phyloP scores from a whole-genome alignment of 2,888 invertebrate species.

The Cephus sareptanus region DNA sequence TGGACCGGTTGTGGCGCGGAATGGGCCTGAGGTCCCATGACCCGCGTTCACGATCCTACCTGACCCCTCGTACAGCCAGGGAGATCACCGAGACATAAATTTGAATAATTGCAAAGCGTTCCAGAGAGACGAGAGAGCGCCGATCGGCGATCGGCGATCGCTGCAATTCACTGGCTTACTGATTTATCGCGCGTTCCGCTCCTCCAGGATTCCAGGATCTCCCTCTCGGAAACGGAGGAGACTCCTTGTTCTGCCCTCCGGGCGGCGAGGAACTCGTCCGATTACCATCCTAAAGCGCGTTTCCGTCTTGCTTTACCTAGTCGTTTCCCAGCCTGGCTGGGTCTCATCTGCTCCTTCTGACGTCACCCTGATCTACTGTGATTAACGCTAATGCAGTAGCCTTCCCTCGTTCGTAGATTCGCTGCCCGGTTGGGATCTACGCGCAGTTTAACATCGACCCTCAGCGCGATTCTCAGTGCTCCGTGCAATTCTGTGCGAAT shows the following conservation, averaged over 20 bases:
- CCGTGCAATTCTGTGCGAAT: background rate
- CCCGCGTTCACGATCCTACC: background rate
- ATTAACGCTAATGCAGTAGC: slow-evolving; percentile 6
- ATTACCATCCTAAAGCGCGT: slow-evolving; percentile 12
- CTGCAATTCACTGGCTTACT: background rate
- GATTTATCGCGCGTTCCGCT: slow-evolving; percentile 8
- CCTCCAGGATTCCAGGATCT: background rate
- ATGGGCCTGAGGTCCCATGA: background rate
- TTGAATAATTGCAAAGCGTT: slow-evolving; percentile 15
- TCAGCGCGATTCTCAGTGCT: background rate
- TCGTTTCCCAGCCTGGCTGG: slow-evolving; percentile 14
- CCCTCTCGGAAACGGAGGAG: background rate
- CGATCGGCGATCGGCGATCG: background rate
- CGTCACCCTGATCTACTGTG: background rate
- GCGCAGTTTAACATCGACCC: slow-evolving; percentile 31
- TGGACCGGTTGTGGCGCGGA: background rate
- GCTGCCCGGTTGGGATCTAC: slow-evolving; percentile 26
- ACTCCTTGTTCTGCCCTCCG: background rate
- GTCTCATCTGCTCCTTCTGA: slow-evolving; percentile 15
- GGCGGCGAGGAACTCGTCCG: background rate
- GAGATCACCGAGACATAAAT: slow-evolving; percentile 16
- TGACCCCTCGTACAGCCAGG: slow-evolving; percentile 10
- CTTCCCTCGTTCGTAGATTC: slow-evolving; percentile 14
- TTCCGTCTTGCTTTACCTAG: slow-evolving; percentile 9
- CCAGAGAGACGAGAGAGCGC: background rate